These are phyloP conservation scores for Craterocephalus amniculus DNA, from an alignment of 2,797 vertebrate genomes.

Conservation along the genomic window DNA sequence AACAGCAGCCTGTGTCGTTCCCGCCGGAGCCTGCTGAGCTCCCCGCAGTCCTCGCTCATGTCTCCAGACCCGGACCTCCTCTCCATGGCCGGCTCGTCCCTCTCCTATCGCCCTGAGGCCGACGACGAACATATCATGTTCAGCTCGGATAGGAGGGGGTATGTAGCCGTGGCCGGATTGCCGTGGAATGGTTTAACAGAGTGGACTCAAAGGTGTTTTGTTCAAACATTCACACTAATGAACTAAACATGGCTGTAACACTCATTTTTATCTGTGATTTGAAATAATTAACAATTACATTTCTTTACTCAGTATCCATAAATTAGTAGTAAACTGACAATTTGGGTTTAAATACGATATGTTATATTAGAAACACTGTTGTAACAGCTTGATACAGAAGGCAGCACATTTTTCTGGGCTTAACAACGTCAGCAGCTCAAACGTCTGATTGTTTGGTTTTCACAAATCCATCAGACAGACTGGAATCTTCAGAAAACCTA, in stretches of 20 bases:
- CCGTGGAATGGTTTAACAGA: constrained; percentile 67
- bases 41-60: constrained; percentile 87
- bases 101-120: constrained; percentile 90
- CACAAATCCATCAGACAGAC: too few relatives aligned
- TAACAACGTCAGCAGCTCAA: too few relatives aligned
- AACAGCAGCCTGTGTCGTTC: constrained; percentile 95
- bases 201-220: constrained; percentile 70
- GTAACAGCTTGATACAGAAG: too few relatives aligned
- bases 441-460: too few relatives aligned
- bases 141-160: constrained; percentile 94
- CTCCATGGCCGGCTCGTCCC: constrained; percentile 91
- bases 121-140: constrained; percentile 95
- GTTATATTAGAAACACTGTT: too few relatives aligned
- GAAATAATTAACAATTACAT: neutral
- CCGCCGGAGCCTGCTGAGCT: constrained; percentile 89
- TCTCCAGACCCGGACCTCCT: constrained; percentile 96
- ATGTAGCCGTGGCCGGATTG: constrained; percentile 66
- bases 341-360: too few relatives aligned
- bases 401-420: too few relatives aligned
- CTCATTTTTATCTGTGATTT: neutral
- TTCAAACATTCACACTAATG: constrained; percentile 47
- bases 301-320: too few relatives aligned
- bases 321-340: too few relatives aligned
- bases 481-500: too few relatives aligned
- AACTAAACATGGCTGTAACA: neutral